Evolutionary conservation across 2,888 invertebrate genomes (phyloP).

Genomic region (Tyria jacobaeae): DNA sequence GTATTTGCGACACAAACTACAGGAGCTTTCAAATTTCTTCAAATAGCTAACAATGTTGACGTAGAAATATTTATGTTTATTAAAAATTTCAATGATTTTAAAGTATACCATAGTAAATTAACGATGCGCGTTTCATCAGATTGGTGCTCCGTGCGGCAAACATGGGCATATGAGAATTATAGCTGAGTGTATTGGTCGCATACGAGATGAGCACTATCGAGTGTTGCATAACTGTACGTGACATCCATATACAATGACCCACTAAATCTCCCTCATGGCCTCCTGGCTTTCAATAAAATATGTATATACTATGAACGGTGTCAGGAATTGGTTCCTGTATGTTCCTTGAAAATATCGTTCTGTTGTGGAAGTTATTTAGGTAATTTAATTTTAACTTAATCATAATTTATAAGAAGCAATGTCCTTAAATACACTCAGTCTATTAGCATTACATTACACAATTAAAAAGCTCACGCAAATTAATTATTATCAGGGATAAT

Average conservation of each 20-base stretch:
- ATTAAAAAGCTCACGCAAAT: no score
- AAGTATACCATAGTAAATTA: conserved; percentile 45
- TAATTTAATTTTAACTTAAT: not conserved
- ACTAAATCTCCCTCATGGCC: conserved; percentile 63
- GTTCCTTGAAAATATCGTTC: conserved; percentile 15
- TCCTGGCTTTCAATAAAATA: conserved; percentile 51
- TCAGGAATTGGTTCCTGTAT: conserved; percentile 48
- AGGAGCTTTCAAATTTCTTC: conserved; percentile 57
- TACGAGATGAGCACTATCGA: conserved; percentile 72
- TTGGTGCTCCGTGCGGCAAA: conserved; percentile 60
- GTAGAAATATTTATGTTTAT: conserved; percentile 23
- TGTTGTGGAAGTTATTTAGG: not conserved
- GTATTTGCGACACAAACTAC: conserved; percentile 58
- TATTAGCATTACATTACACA: no score
- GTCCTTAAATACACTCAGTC: not conserved
- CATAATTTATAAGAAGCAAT: not conserved
- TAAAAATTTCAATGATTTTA: conserved; percentile 16
- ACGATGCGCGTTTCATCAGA: conserved; percentile 55
- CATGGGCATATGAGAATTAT: conserved; percentile 70
- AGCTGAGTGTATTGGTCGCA: conserved; percentile 67
- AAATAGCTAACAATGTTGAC: conserved; percentile 37
- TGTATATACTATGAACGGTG: conserved; percentile 56
- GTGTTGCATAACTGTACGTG: conserved; percentile 71
- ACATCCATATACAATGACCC: conserved; percentile 61
- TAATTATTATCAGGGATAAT: no score